A percentile compares a stretch with the other conserved stretches of the same genome.
These are phyloP conservation scores for Drosophila santomea DNA, from an alignment of 1,140 invertebrate species.

Conservation along the genomic window DNA sequence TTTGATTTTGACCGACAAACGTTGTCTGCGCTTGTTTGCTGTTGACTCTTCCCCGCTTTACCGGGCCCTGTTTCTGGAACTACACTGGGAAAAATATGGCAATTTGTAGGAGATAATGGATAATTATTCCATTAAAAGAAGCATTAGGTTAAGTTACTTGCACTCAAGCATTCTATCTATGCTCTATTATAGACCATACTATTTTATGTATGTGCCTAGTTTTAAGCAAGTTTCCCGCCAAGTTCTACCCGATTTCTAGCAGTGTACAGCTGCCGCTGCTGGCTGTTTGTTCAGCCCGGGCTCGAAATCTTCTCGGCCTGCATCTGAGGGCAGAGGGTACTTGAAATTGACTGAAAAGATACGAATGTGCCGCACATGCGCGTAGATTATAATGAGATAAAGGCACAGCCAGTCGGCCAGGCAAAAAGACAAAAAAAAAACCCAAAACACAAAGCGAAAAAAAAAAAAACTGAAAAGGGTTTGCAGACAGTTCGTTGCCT, in stretches of 20 bases:
- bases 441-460: not conserved
- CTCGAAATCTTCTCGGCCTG: constrained; percentile 29
- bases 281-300: constrained; percentile 55
- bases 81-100: not conserved
- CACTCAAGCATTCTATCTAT: no score
- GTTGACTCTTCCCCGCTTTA: constrained; percentile 46
- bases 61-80: not conserved
- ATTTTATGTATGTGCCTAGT: no score
- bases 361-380: constrained; percentile 76
- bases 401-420: constrained; percentile 44
- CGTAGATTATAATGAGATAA: constrained; percentile 80
- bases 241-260: not conserved
- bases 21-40: constrained; percentile 70
- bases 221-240: no score
- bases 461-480: constrained; percentile 49
- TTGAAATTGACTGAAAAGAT: constrained; percentile 80
- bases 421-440: constrained; percentile 16
- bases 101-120: no score
- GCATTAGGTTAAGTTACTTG: no score
- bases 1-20: constrained; percentile 84
- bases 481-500: constrained; percentile 48
- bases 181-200: no score
- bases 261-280: constrained; percentile 26
- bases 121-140: no score
- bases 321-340: constrained; percentile 71